Conservation (phyloP, 2,797 vertebrate species). For the Phalloptychus januarius region DNA sequence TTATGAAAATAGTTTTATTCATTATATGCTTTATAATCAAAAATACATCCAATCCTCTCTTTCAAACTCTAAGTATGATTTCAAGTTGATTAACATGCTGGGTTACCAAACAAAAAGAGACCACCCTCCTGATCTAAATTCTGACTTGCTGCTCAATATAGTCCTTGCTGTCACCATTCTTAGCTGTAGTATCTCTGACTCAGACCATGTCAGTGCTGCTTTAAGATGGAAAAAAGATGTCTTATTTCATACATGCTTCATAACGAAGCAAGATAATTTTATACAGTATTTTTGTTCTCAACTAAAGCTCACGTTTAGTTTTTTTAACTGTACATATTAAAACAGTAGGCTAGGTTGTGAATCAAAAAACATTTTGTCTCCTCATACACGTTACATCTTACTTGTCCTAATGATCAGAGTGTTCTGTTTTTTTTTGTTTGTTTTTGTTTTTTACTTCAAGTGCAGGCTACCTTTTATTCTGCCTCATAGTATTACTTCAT, state of each 20-base stretch:
- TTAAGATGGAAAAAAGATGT: constrained; percentile 47
- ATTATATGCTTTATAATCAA: constrained; percentile 28
- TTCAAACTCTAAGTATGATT: not conserved
- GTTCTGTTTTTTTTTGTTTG: constrained; percentile 21
- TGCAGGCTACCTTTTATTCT: constrained; percentile 29
- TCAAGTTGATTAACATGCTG: constrained; percentile 24
- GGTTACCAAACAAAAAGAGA: not conserved
- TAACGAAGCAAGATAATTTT: constrained; percentile 57
- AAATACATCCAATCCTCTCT: not conserved
- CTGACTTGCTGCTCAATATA: constrained; percentile 29
- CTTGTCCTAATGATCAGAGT: constrained; percentile 67
- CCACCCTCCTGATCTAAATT: constrained; percentile 6
- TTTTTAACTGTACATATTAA: constrained; percentile 80
- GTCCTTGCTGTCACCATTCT: constrained; percentile 23
- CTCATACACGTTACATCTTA: constrained; percentile 52
- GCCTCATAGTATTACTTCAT: constrained; percentile 26
- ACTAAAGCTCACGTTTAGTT: constrained; percentile 48
- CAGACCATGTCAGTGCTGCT: constrained; percentile 61
- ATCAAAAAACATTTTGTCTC: constrained; percentile 58
- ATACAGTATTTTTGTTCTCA: constrained; percentile 39
- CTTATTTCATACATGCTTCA: constrained; percentile 68
- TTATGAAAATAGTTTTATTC: constrained; percentile 57
- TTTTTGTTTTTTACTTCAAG: constrained; percentile 33
- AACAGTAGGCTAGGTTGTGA: constrained; percentile 72
- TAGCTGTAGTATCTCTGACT: constrained; percentile 19